These are phyloP conservation scores for Pitangus sulphuratus DNA, from an alignment of 2,797 vertebrate genomes.

Conservation along the genomic window DNA sequence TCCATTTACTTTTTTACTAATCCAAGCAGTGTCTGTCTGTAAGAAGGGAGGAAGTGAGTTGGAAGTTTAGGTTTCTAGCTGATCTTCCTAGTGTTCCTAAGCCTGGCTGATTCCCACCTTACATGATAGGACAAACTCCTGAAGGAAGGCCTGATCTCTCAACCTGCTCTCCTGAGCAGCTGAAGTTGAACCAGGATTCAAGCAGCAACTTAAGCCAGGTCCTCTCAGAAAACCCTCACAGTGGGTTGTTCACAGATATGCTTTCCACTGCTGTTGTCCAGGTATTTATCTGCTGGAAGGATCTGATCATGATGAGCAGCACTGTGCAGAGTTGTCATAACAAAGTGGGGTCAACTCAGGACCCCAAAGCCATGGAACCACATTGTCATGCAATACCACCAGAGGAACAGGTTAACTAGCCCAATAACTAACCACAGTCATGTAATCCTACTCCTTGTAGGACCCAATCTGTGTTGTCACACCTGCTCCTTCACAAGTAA, in stretches of 20 bases:
- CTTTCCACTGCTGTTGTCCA: neutral
- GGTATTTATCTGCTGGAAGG: neutral
- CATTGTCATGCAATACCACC: neutral
- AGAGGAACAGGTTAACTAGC: neutral
- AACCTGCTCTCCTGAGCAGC: neutral
- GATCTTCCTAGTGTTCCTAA: neutral
- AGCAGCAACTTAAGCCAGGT: neutral
- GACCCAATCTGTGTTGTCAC: neutral
- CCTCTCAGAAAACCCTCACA: neutral
- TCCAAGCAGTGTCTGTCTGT: neutral
- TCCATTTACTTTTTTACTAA: neutral
- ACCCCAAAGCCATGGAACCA: neutral
- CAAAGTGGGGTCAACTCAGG: neutral
- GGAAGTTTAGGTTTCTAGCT: neutral
- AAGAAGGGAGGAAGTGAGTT: neutral
- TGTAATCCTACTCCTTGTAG: neutral
- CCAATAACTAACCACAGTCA: neutral
- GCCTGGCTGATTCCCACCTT: neutral
- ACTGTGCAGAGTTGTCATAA: neutral
- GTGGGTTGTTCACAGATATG: rapidly evolving
- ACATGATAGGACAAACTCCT: rapidly evolving
- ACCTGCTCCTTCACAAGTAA: neutral
- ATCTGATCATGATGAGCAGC: neutral
- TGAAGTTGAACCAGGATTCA: neutral
- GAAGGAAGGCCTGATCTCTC: neutral